Base-by-base conservation (phyloP, 2,888 invertebrate genomes). In the Trichogramma dendrolimi region DNA sequence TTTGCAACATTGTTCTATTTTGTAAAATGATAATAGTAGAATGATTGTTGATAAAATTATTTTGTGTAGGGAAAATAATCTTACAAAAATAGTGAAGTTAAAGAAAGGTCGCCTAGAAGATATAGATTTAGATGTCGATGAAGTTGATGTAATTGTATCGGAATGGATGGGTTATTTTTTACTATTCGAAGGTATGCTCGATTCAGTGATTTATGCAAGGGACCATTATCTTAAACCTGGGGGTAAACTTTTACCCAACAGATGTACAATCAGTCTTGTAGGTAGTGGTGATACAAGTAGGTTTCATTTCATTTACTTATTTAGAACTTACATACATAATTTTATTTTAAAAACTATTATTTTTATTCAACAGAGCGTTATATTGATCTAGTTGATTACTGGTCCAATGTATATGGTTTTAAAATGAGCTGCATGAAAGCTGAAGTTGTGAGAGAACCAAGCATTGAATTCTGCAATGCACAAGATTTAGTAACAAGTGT, bases 131-230 rank as follows among this genome's bases (percentile, higher is more conserved):
- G 90, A 91, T 1, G 82, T 84, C 46, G 86, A 89, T 60, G 88
- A 90, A 79, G 90, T 91, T 46, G 96, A 98, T 78, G 86, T 96
- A 5, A 93, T 98, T 68, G 88, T 98, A 4, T 96, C 96, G 0
- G 97, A 98, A 79, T 98, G 96, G 96, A 98, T 98, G 97, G 97
- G 97, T 0, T 98, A 98, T 78, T 96, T 97, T 77, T 82, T 98
- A 48, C 80, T 97, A 2, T 97, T 94, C 79, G 97, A 98, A 82
- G 96, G 94, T 51, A 98, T 98, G 97, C 78, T 97, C 63, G 96
- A 96, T 75, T 93, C 94, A 75, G 89, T 97, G 8, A 87, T 98
- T 67, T 90, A 90, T 78, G 94, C 94, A 0, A 85, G 95, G 71
- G 89, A 96, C 71, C 86, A 88, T 69, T 91, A 87, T 77, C 83